Evolutionary conservation across 2,888 invertebrate genomes (phyloP), one percentile per base, ranked within the genome.

Genomic region (Nebria brevicollis): DNA sequence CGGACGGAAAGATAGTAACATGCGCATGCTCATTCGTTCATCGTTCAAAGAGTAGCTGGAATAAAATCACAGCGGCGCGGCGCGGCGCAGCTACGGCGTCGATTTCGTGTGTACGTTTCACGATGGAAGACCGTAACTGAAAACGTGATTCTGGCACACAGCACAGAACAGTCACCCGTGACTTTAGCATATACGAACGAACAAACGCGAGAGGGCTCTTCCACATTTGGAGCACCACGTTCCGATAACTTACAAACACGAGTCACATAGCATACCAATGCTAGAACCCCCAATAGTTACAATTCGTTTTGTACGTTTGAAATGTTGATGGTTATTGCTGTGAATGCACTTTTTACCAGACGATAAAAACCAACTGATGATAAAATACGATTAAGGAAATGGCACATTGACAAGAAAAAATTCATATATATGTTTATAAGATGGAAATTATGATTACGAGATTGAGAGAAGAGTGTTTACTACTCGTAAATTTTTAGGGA

Each of bases 51-150:
- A 54, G 54, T 54, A 54, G 54, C 54, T 6, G 54, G 8, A 54
- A 54, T 54, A 54, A 54, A 54, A 54, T 54, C 54, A 54, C 54
- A 54, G 54, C 54, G 1, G 54, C 54, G 54, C 13, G 54, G 4
- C 4, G 54, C 54, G 7, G 7, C 54, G 54, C 13, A 13, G 54
- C 54, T 5, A n/a, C 54, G 54, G 54, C 54, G 54, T 54, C 54
- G 54, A 54, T 54, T 54, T 54, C 54, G 54, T 54, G 54, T 54
- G 54, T 54, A 54, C 54, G 54, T 54, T 54, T 54, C 54, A 54
- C 54, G 54, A 34, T 34, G 34, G 34, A 54, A 13, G 54, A 54
- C 54, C 54, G 54, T 54, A 54, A 54, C 54, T 54, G 54, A 54
- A 54, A 54, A 54, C 54, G 54, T 54, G 54, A 54, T 54, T 54